Percentiles rank a stretch among this genome's conserved stretches.
Evolutionary conservation across 2,888 invertebrate species (phyloP).

Genomic region (Luffia ferchaultella): DNA sequence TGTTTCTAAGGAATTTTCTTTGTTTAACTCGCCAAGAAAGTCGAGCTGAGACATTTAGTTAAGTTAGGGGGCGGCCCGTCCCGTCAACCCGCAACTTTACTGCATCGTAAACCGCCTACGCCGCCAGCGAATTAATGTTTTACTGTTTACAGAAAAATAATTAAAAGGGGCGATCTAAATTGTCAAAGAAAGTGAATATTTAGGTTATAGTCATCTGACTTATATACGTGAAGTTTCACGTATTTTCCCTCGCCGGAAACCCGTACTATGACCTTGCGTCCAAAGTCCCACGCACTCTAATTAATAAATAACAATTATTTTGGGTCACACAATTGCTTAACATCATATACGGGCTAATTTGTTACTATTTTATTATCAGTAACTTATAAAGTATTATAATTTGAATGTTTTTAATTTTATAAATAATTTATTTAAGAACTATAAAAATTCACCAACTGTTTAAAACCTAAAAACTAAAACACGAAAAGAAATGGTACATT

Average conservation of each 20-base stretch:
- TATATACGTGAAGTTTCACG: no score
- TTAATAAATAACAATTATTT: not conserved
- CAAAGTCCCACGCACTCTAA: not conserved
- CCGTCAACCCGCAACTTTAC: not conserved
- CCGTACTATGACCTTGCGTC: not conserved
- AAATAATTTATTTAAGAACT: no score
- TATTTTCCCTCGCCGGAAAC: not conserved
- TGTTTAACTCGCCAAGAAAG: not conserved
- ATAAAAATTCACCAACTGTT: no score
- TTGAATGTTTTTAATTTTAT: no score
- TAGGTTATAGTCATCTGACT: no score
- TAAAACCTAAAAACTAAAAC: no score
- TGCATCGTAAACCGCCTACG: not conserved
- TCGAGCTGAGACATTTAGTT: not conserved
- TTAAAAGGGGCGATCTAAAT: not conserved
- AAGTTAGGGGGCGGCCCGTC: not conserved
- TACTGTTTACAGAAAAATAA: not conserved
- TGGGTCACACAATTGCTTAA: not conserved
- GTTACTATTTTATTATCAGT: no score
- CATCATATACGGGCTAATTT: no score
- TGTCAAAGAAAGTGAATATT: not conserved
- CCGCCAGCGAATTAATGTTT: not conserved
- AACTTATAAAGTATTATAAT: no score
- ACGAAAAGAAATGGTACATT: no score
- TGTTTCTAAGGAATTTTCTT: not conserved